phyloP scores from a whole-genome alignment of 2,797 vertebrate species.

The Siniperca undulata region DNA sequence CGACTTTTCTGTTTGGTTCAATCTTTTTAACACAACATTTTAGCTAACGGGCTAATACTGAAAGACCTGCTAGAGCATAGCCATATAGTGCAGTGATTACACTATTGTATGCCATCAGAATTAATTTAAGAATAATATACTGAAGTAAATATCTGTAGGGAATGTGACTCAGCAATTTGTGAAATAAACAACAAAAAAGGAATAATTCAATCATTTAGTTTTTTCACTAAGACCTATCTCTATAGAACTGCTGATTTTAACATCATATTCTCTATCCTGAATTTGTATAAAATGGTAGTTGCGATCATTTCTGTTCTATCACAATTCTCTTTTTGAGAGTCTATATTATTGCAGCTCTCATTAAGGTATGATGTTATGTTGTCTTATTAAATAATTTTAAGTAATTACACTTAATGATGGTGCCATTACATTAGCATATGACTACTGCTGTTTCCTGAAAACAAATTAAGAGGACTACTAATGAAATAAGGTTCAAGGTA shows the following conservation, averaged over 20 bases:
- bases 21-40: constrained; percentile 19
- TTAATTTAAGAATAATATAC: neutral
- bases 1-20: constrained; percentile 18
- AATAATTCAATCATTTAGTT: neutral
- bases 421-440: constrained; percentile 15
- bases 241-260: neutral
- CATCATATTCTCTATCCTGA: neutral
- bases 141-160: constrained; percentile 1
- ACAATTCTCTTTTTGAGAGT: neutral
- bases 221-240: neutral
- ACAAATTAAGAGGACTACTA: constrained; percentile 31
- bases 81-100: constrained; percentile 1
- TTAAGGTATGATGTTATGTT: constrained; percentile 24
- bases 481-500: constrained; percentile 9
- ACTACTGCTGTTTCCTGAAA: constrained; percentile 27
- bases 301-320: neutral
- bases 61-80: constrained; percentile 7
- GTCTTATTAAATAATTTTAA: neutral
- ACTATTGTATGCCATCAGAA: constrained; percentile 9
- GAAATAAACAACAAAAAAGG: constrained; percentile 3
- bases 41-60: neutral
- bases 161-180: constrained; percentile 12
- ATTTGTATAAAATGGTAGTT: neutral
- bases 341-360: neutral
- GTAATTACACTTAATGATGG: constrained; percentile 32